Evolutionary conservation across 2,113 vertebrate species (phyloP).

Genomic region (Paratilapia polleni): DNA sequence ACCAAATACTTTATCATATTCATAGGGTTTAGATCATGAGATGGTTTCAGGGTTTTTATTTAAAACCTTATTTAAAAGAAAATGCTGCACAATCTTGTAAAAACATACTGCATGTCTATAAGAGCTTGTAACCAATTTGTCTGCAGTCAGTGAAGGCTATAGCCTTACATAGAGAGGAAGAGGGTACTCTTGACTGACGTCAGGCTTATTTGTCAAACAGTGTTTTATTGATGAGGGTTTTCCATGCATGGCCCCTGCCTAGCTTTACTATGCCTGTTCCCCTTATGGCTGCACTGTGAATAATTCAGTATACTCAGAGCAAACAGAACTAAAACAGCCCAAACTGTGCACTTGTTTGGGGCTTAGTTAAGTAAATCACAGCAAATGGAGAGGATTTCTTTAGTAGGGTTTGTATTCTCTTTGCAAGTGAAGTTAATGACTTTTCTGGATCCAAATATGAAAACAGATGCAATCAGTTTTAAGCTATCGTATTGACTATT

Average conservation of each 20-base stretch:
- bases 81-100: neutral
- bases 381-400: neutral
- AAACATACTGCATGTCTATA: neutral
- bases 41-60: neutral
- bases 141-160: neutral
- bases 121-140: slow-evolving; percentile 29
- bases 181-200: slow-evolving; percentile 22
- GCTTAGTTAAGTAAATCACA: slow-evolving; percentile 41
- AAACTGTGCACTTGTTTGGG: slow-evolving; percentile 25
- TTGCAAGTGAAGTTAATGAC: neutral
- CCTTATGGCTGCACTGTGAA: slow-evolving; percentile 54
- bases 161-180: slow-evolving; percentile 12
- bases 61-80: neutral
- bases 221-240: slow-evolving; percentile 66
- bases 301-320: slow-evolving; percentile 53
- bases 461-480: neutral
- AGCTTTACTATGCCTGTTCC: slow-evolving; percentile 41
- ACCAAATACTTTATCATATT: neutral
- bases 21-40: neutral
- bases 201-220: slow-evolving; percentile 52
- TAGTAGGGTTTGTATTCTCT: neutral
- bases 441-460: neutral
- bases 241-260: slow-evolving; percentile 30
- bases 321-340: slow-evolving; percentile 41
- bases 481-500: neutral